Percentiles rank a stretch among this genome's conserved stretches.
Conservation (phyloP, 1,140 invertebrate genomes). For the Cydia amplana region DNA sequence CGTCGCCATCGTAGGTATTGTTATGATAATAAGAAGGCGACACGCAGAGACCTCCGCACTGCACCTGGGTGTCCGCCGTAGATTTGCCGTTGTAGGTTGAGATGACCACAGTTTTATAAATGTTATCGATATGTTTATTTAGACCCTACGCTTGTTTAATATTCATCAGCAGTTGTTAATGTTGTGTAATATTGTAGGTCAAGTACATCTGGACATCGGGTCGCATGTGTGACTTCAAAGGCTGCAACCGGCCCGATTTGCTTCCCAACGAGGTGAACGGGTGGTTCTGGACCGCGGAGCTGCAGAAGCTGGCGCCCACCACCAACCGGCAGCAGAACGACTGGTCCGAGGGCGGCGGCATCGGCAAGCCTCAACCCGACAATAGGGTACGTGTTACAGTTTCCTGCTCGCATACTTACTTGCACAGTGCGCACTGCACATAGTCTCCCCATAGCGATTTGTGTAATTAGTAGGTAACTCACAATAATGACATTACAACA, state of each 20-base stretch:
- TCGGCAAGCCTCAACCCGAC: constrained; percentile 89
- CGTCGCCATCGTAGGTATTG: constrained; percentile 34
- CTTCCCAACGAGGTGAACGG: constrained; percentile 88
- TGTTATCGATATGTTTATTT: not conserved
- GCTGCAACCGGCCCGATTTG: constrained; percentile 88
- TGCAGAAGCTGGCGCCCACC: constrained; percentile 89
- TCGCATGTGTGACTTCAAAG: constrained; percentile 90
- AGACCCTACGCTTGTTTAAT: not conserved
- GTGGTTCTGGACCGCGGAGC: constrained; percentile 93
- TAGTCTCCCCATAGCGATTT: not conserved
- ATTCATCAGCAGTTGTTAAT: constrained; percentile 16
- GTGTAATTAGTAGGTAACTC: constrained; percentile 36
- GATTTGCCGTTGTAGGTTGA: not conserved
- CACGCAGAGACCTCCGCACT: constrained; percentile 5
- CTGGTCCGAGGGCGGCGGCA: constrained; percentile 90
- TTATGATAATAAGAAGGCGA: constrained; percentile 40
- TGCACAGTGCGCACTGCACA: not conserved
- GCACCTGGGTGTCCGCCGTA: not conserved
- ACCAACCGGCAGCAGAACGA: constrained; percentile 88
- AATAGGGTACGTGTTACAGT: constrained; percentile 80
- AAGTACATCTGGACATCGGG: constrained; percentile 94
- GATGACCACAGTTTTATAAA: not conserved
- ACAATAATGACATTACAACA: constrained; percentile 53
- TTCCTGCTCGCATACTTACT: not conserved
- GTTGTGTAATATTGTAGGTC: constrained; percentile 70